Evolutionary conservation across 2,113 vertebrate genomes (phyloP).

Genomic region (Amphiprion percula): DNA sequence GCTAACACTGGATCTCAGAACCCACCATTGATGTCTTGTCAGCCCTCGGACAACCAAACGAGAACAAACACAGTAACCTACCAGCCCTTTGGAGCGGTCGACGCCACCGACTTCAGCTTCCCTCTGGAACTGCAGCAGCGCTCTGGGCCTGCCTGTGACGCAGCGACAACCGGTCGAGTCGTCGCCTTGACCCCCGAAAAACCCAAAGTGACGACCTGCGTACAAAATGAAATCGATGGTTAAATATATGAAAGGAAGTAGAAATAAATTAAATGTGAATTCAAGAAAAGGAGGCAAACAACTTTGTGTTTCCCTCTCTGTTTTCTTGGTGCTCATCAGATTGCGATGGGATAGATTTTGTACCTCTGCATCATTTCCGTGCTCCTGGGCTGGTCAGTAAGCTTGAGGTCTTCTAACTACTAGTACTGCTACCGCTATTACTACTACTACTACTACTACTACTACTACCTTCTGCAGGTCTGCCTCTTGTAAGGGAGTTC

Average conservation of each 20-base stretch:
- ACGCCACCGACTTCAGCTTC: constrained; percentile 22
- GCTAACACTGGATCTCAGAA: constrained; percentile 82
- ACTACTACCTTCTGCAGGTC: constrained; percentile 65
- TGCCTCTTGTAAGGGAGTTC: constrained; percentile 53
- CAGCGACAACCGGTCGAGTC: constrained; percentile 74
- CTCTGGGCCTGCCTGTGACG: constrained; percentile 71
- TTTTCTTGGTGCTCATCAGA: constrained; percentile 62
- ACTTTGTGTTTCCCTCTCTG: constrained; percentile 13
- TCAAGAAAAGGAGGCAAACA: constrained; percentile 19
- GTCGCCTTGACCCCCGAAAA: constrained; percentile 15
- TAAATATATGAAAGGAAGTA: constrained; percentile 36
- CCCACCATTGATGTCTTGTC: constrained; percentile 61
- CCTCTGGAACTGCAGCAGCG: constrained; percentile 6
- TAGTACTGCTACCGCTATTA: constrained; percentile 54
- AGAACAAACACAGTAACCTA: constrained; percentile 61
- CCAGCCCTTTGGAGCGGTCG: constrained; percentile 27
- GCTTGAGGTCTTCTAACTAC: constrained; percentile 48
- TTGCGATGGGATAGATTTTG: constrained; percentile 37
- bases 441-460: constrained; percentile 27
- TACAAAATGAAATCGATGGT: constrained; percentile 39
- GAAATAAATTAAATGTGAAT: constrained; percentile 65
- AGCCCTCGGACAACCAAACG: constrained; percentile 49
- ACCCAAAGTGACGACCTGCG: constrained; percentile 30
- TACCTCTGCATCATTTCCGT: constrained; percentile 47
- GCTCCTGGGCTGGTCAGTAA: constrained; percentile 49